These are phyloP conservation scores for Phania funesta DNA, from an alignment of 2,888 invertebrate genomes.

Conservation along the genomic window DNA sequence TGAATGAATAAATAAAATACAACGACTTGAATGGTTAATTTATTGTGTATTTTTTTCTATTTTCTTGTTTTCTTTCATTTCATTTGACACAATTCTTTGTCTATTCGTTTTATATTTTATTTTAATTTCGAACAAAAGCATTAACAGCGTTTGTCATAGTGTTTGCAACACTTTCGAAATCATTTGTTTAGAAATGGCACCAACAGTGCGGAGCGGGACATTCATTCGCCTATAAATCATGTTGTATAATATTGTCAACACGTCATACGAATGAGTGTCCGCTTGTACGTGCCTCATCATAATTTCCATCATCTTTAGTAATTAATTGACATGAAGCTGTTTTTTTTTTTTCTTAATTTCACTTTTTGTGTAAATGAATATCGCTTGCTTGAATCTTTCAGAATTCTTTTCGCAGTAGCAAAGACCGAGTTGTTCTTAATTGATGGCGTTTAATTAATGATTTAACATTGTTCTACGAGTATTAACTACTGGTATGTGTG, in stretches of 20 bases:
- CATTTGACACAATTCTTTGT: slow-evolving; percentile 43
- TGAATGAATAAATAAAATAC: slow-evolving; percentile 32
- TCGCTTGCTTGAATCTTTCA: not conserved
- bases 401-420: not conserved
- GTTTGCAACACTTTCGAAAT: slow-evolving; percentile 1
- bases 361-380: not conserved
- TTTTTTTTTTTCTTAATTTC: too few species aligned
- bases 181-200: not conserved
- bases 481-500: too few species aligned
- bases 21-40: slow-evolving; percentile 34
- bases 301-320: not conserved
- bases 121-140: not conserved
- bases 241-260: not conserved
- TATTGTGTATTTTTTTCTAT: slow-evolving; percentile 8
- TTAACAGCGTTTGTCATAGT: not conserved
- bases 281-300: not conserved
- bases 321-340: not conserved
- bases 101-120: slow-evolving; percentile 5
- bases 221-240: slow-evolving; percentile 3
- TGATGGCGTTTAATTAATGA: slow-evolving; percentile 43
- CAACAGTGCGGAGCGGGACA: not conserved
- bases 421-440: slow-evolving; percentile 12
- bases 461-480: slow-evolving; percentile 32
- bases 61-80: slow-evolving; percentile 21
- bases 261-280: not conserved